Percentiles rank a stretch among this genome's conserved stretches.
Evolutionary conservation across 1,140 invertebrate species (phyloP).

Genomic region (Lepidurus couesii): DNA sequence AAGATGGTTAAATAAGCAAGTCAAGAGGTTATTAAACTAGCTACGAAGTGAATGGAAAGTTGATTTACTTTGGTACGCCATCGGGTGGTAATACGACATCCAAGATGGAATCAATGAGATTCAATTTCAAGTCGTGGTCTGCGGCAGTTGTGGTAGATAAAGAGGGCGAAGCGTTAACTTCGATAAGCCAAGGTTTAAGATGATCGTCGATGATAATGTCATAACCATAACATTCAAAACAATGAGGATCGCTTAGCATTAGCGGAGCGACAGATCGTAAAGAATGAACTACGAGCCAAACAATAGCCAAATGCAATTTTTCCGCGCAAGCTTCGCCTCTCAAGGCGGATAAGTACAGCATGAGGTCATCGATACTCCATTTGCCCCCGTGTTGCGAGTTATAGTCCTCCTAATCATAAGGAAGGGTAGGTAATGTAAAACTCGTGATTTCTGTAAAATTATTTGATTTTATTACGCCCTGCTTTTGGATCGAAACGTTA

Average conservation of each 20-base stretch:
- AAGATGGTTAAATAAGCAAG: neutral
- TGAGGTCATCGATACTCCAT: slow-evolving; percentile 84
- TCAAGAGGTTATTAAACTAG: slow-evolving; percentile 16
- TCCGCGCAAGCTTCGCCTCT: slow-evolving; percentile 80
- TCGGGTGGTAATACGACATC: slow-evolving; percentile 84
- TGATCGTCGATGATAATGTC: slow-evolving; percentile 82
- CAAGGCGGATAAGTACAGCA: slow-evolving; percentile 84
- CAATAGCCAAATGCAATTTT: slow-evolving; percentile 50
- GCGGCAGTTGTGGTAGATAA: slow-evolving; percentile 90
- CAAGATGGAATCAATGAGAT: slow-evolving; percentile 89
- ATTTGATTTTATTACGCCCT: slow-evolving; percentile 57
- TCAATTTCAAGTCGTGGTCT: slow-evolving; percentile 92
- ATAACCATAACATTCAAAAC: slow-evolving; percentile 78
- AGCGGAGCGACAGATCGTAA: slow-evolving; percentile 69
- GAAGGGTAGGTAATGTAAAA: neutral
- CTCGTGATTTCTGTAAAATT: slow-evolving; percentile 3
- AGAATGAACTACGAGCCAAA: slow-evolving; percentile 77
- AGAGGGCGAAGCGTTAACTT: slow-evolving; percentile 91
- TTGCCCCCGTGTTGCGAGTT: slow-evolving; percentile 92
- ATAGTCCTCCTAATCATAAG: slow-evolving; percentile 71
- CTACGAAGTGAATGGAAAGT: slow-evolving; percentile 25
- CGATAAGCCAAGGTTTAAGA: slow-evolving; percentile 77
- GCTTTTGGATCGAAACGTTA: slow-evolving; percentile 82
- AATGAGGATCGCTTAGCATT: slow-evolving; percentile 69
- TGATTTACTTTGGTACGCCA: slow-evolving; percentile 76